Evolutionary conservation across 2,888 invertebrate genomes (phyloP).

Genomic region (Conops quadrifasciatus): DNA sequence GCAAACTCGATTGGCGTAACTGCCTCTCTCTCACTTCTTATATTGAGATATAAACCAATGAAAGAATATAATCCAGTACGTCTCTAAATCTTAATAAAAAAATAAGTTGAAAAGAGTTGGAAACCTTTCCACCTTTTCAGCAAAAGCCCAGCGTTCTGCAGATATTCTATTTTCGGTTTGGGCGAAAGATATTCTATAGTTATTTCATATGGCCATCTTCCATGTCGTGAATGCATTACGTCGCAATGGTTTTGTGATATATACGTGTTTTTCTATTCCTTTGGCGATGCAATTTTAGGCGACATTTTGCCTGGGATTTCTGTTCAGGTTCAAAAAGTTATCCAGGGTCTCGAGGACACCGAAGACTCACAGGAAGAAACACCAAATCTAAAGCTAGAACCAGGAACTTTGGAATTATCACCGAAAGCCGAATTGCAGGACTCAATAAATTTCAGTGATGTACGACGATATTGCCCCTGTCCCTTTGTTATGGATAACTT

Average conservation of each 20-base stretch:
- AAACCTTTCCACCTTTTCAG: too few species aligned
- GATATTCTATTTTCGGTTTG: too few species aligned
- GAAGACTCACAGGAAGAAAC: conserved; percentile 66
- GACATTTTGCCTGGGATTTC: conserved; percentile 66
- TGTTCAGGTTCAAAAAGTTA: conserved; percentile 66
- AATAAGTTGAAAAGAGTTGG: too few species aligned
- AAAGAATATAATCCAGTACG: too few species aligned
- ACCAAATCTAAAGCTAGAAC: conserved; percentile 65
- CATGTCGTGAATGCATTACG: not conserved
- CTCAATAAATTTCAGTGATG: conserved; percentile 61
- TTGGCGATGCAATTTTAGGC: conserved; percentile 62
- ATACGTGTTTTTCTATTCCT: conserved; percentile 43
- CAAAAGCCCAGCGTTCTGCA: too few species aligned
- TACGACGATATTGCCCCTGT: conserved; percentile 38
- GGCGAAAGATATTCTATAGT: too few species aligned
- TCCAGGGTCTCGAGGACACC: conserved; percentile 65
- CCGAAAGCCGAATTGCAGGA: conserved; percentile 65
- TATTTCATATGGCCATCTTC: not conserved
- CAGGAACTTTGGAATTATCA: conserved; percentile 65
- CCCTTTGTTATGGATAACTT: conserved; percentile 39
- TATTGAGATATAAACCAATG: too few species aligned
- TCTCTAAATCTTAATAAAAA: too few species aligned
- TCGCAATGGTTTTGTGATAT: conserved; percentile 2
- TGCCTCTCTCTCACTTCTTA: too few species aligned
- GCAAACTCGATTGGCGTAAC: too few species aligned